Conservation (phyloP, 2,888 invertebrate species). For the Dicycla oo region DNA sequence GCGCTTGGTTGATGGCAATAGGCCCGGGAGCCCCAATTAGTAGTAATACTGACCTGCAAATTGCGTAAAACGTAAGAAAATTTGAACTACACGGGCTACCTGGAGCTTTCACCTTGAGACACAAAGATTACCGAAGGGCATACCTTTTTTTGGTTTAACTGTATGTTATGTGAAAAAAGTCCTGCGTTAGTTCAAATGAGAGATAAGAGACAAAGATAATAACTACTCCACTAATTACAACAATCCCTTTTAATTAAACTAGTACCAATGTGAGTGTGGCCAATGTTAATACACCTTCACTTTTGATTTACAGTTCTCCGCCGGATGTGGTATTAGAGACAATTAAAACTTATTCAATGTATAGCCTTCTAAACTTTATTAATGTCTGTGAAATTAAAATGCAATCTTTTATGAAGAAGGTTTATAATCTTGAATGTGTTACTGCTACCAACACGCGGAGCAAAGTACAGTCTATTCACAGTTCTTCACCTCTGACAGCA, state of each 20-base stretch:
- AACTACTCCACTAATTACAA: constrained; percentile 33
- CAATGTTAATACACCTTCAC: constrained; percentile 52
- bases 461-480: too few relatives aligned
- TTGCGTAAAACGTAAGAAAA: too few relatives aligned
- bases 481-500: too few relatives aligned
- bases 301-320: constrained; percentile 55
- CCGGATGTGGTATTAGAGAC: constrained; percentile 56
- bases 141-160: too few relatives aligned
- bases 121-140: too few relatives aligned
- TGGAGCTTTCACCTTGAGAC: too few relatives aligned
- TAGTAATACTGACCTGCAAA: too few relatives aligned
- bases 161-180: too few relatives aligned
- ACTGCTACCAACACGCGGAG: not conserved
- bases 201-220: too few relatives aligned
- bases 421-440: constrained; percentile 4
- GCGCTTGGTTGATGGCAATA: not conserved
- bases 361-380: constrained; percentile 39
- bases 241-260: constrained; percentile 56
- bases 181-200: too few relatives aligned
- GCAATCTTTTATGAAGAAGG: constrained; percentile 16
- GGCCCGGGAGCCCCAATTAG: too few relatives aligned
- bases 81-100: too few relatives aligned
- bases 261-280: constrained; percentile 37
- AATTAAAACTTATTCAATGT: constrained; percentile 58
- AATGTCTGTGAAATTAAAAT: constrained; percentile 52